Conservation (phyloP, 2,113 vertebrate species). For the Chelonoidis abingdonii region DNA sequence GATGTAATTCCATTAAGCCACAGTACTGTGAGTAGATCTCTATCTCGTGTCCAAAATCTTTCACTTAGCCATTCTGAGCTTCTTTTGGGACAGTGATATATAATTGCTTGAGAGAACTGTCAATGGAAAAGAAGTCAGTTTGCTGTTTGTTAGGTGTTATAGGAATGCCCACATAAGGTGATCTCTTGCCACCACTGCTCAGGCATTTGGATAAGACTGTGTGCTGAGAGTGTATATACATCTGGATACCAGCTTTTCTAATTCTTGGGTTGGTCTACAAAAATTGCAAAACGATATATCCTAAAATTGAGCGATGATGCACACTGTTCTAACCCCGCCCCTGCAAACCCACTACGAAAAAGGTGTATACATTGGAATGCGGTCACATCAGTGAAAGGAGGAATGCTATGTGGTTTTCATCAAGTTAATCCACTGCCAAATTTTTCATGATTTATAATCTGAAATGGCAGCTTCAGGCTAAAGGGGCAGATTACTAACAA, state of each 20-base stretch:
- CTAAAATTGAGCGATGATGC: conserved; percentile 39
- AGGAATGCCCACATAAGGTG: conserved; percentile 62
- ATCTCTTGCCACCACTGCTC: conserved; percentile 4
- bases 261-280: not conserved
- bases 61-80: conserved; percentile 20
- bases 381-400: not conserved
- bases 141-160: conserved; percentile 30
- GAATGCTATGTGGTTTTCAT: conserved; percentile 57
- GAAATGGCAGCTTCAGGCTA: conserved; percentile 32
- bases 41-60: not conserved
- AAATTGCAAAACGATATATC: conserved; percentile 39
- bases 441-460: conserved; percentile 53
- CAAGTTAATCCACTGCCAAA: conserved; percentile 65
- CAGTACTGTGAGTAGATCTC: conserved; percentile 53
- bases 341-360: conserved; percentile 13
- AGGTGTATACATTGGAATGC: conserved; percentile 27
- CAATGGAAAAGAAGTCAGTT: conserved; percentile 65
- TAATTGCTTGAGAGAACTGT: conserved; percentile 59
- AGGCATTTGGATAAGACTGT: not conserved
- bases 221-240: conserved; percentile 16
- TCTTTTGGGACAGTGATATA: conserved; percentile 56
- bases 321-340: not conserved
- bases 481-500: not conserved
- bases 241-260: conserved; percentile 64
- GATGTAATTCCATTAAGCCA: conserved; percentile 19